Evolutionary conservation across 2,113 vertebrate genomes (phyloP).

Genomic region (Malurus elegans): DNA sequence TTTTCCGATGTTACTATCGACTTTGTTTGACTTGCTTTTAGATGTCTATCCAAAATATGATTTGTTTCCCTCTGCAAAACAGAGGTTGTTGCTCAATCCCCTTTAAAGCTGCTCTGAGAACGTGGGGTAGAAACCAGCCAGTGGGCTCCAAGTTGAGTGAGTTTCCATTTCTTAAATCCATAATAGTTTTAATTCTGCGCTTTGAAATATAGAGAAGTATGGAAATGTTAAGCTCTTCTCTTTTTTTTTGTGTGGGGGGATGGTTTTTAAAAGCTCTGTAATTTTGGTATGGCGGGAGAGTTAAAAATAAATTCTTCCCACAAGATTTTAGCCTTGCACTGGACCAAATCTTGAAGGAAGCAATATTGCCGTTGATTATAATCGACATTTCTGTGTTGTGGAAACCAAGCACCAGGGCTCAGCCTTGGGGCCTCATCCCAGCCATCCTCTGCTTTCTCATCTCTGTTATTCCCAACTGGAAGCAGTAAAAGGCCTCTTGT

Average conservation of each 20-base stretch:
- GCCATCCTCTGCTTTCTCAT: not conserved
- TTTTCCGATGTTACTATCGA: not conserved
- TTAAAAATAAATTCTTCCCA: conserved; percentile 21
- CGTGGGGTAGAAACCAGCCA: not conserved
- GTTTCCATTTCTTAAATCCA: not conserved
- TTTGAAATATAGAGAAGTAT: not conserved
- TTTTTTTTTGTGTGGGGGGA: fast-evolving
- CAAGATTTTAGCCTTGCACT: not conserved
- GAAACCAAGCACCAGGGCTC: not conserved
- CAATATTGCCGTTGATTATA: not conserved
- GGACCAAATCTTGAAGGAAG: not conserved
- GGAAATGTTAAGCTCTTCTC: not conserved
- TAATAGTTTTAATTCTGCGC: not conserved
- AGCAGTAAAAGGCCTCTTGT: not conserved
- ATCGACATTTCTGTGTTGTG: not conserved
- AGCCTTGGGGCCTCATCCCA: not conserved
- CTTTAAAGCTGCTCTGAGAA: not conserved
- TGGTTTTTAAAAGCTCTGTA: conserved; percentile 5
- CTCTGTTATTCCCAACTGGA: not conserved
- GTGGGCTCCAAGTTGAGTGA: not conserved
- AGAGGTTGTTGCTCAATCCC: not conserved
- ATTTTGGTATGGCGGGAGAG: not conserved
- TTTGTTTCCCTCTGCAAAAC: not conserved
- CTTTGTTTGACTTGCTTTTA: not conserved
- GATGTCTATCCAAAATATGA: not conserved